These are phyloP conservation scores for Procambarus virginalis DNA, from an alignment of 1,140 invertebrate species.

Conservation along the genomic window DNA sequence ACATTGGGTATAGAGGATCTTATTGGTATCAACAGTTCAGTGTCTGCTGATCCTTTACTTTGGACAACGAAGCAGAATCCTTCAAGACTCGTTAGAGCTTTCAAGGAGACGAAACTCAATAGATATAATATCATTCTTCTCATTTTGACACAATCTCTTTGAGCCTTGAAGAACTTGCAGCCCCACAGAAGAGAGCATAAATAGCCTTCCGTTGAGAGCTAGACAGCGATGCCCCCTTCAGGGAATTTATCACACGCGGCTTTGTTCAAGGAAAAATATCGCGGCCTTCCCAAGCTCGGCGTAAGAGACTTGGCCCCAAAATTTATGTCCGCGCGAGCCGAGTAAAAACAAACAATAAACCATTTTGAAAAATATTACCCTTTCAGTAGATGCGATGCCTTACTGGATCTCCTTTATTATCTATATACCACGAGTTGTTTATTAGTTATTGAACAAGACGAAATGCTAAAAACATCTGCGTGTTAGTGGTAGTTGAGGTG, in stretches of 20 bases:
- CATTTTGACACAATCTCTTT: neutral
- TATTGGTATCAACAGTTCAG: too few relatives aligned
- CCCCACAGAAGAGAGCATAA: neutral
- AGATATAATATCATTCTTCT: neutral
- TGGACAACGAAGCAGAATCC: neutral
- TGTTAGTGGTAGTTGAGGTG: too few relatives aligned
- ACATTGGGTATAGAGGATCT: too few relatives aligned
- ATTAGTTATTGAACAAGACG: neutral
- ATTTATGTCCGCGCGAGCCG: neutral
- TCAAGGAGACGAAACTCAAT: neutral
- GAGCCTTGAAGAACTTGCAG: neutral
- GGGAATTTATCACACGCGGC: slow-evolving; percentile 1
- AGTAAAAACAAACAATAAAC: slow-evolving; percentile 17
- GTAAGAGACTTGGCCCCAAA: slow-evolving; percentile 1
- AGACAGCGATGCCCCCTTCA: neutral
- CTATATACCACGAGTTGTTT: neutral
- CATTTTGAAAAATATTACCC: slow-evolving; percentile 5
- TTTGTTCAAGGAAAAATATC: slow-evolving; percentile 12
- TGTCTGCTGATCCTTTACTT: neutral
- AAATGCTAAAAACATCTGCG: too few relatives aligned
- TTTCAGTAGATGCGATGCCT: slow-evolving; percentile 4
- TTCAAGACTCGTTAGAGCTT: neutral
- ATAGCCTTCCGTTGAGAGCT: neutral
- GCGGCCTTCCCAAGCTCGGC: neutral
- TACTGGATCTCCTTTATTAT: neutral